Evolutionary conservation across 2,113 vertebrate species (phyloP), one percentile per base, ranked within the genome.

Genomic region (Scomber japonicus): DNA sequence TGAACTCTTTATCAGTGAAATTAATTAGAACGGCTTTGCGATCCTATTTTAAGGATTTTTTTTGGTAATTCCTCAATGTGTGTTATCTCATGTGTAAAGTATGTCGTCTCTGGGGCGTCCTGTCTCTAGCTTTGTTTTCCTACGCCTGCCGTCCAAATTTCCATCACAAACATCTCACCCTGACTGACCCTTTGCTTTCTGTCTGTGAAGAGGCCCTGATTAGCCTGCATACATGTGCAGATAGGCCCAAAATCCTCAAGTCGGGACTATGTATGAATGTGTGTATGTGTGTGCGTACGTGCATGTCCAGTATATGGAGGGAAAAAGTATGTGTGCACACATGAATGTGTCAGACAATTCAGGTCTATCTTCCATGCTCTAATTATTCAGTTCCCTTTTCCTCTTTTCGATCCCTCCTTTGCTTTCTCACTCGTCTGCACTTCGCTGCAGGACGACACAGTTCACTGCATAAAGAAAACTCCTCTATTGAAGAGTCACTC

Each of bases 91-190:
- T 94, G 88, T 88, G 86, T 92, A 92, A 90, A 93, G 83, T 90
- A 93, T 89, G 91, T 84, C 68, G 81, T 91, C 89, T 89, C 90
- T 55, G 80, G 89, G 89, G 50, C 75, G 79, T 91, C 90, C 83
- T 78, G 92, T 90, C 88, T 86, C 71, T 31, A 53, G 85, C 91
- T 93, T 94, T 94, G 90, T 94, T 92, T 94, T 91, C 84, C 72
- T 93, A 93, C 91, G 94, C 91, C 92, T 94, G 92, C 92, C 93
- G 87, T 91, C 84, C 88, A 93, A 90, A 95, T 95, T 95, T 94
- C 93, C 94, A 95, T 95, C 91, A 95, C 93, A 95, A 94, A 93
- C 86, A 86, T 93, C 79, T 94, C 88, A 92, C 89, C 93, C 93
- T 60, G 76, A 79, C 74, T 94, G 91, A 95, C 94, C 94, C 81